Percentiles rank a stretch among this genome's conserved stretches.
Conservation (phyloP, 1,140 invertebrate species). For the Stegodyphus mimosarum region DNA sequence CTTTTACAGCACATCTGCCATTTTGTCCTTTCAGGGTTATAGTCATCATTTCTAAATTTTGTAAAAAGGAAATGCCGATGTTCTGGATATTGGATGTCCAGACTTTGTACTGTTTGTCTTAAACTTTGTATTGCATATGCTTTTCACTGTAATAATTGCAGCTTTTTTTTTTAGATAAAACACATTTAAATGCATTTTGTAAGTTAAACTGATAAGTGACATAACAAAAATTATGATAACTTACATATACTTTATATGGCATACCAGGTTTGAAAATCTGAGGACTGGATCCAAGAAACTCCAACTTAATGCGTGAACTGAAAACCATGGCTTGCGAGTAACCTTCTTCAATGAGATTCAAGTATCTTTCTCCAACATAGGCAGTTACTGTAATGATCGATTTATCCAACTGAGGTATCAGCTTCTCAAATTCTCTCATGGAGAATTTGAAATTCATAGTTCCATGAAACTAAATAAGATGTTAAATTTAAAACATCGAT, state of each 20-base stretch:
- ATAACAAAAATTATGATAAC: background rate
- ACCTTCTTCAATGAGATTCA: constrained; percentile 80
- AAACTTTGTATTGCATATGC: too few species aligned
- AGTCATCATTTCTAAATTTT: too few species aligned
- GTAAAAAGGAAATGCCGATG: too few species aligned
- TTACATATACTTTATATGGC: constrained; percentile 78
- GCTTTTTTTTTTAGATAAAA: too few species aligned
- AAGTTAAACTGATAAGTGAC: background rate
- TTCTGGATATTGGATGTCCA: too few species aligned
- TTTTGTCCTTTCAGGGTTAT: too few species aligned
- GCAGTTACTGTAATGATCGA: constrained; percentile 88
- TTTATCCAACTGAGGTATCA: constrained; percentile 76
- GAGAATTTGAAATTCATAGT: constrained; percentile 87
- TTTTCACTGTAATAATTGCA: too few species aligned
- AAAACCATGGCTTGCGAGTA: constrained; percentile 88
- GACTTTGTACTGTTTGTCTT: too few species aligned
- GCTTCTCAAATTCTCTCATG: constrained; percentile 79
- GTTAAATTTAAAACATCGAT: background rate
- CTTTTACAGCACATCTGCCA: too few species aligned
- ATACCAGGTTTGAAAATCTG: constrained; percentile 95
- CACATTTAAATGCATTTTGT: too few species aligned
- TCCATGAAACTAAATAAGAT: constrained; percentile 81
- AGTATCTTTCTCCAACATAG: constrained; percentile 88
- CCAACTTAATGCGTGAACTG: constrained; percentile 83
- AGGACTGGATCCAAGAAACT: constrained; percentile 87